These are phyloP conservation scores for Alloscopus bannaensis DNA, from an alignment of 2,888 invertebrate species.

Conservation along the genomic window DNA sequence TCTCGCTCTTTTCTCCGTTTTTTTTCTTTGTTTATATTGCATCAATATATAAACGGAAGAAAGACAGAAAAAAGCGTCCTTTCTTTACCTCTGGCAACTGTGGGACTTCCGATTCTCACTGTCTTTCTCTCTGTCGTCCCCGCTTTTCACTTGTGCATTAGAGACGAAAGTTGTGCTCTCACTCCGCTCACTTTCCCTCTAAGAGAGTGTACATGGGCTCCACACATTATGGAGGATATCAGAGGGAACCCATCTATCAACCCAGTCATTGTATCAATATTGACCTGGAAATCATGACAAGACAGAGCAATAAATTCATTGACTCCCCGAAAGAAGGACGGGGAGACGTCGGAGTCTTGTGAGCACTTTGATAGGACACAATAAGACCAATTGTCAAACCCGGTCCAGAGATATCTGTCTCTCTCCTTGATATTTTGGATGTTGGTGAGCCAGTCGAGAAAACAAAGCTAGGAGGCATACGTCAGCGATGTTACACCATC, in stretches of 20 bases:
- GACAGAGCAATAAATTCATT: conserved; percentile 63
- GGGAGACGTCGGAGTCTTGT: too few species aligned
- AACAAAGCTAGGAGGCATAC: neutral
- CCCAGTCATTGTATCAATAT: conserved; percentile 68
- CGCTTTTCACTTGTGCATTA: too few species aligned
- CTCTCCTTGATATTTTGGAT: neutral
- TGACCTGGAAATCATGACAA: conserved; percentile 71
- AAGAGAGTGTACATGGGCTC: neutral
- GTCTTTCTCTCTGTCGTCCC: neutral
- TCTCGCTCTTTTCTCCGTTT: conserved; percentile 26
- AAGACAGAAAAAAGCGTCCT: conserved; percentile 20
- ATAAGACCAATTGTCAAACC: conserved; percentile 6
- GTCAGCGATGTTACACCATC: neutral
- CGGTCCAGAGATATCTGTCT: neutral
- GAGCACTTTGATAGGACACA: conserved; percentile 3
- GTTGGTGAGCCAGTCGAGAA: too few species aligned
- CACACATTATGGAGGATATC: neutral
- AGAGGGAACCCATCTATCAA: conserved; percentile 18
- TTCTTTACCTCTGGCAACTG: conserved; percentile 40
- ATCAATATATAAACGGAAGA: conserved; percentile 20
- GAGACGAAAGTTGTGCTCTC: too few species aligned
- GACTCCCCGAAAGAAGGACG: conserved; percentile 44
- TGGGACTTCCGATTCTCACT: conserved; percentile 23
- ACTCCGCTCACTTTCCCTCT: conserved; percentile 30
- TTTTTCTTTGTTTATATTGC: conserved; percentile 16